These are phyloP conservation scores for Poecilia latipinna DNA, from an alignment of 2,113 vertebrate genomes.

Conservation along the genomic window DNA sequence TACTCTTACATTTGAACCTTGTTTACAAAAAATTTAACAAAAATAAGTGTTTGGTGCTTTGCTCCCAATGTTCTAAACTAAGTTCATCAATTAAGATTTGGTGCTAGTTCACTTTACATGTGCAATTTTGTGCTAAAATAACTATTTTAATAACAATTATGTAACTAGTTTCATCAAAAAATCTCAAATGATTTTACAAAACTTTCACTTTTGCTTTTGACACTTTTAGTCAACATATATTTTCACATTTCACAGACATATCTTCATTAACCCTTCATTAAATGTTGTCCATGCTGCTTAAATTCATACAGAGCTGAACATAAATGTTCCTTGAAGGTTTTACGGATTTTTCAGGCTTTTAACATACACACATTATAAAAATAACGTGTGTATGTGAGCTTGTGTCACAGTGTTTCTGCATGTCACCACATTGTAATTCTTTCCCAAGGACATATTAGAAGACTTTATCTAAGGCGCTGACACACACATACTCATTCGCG, in stretches of 20 bases:
- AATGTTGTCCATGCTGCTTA: conserved; percentile 24
- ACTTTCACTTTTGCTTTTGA: background rate
- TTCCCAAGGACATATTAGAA: conserved; percentile 38
- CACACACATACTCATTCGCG: conserved; percentile 10
- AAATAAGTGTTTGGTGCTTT: no score
- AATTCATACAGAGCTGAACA: conserved; percentile 8
- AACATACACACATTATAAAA: background rate
- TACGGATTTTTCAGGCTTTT: background rate
- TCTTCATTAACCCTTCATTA: conserved; percentile 9
- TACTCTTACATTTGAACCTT: background rate
- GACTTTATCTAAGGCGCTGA: conserved; percentile 2
- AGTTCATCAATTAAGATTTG: no score
- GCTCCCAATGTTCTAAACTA: no score
- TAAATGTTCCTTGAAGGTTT: background rate
- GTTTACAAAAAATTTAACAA: no score
- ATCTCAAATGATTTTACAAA: no score
- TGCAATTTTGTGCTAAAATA: background rate
- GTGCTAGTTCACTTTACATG: background rate
- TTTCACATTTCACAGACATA: conserved; percentile 16
- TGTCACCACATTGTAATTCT: conserved; percentile 58
- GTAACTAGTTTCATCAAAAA: background rate
- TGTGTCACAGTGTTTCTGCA: conserved; percentile 52
- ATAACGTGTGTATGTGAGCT: conserved; percentile 16
- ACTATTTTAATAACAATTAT: background rate
- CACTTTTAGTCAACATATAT: conserved; percentile 8